Evolutionary conservation across 2,797 vertebrate genomes (phyloP).

Genomic region (Parotocinclus haroldoi): DNA sequence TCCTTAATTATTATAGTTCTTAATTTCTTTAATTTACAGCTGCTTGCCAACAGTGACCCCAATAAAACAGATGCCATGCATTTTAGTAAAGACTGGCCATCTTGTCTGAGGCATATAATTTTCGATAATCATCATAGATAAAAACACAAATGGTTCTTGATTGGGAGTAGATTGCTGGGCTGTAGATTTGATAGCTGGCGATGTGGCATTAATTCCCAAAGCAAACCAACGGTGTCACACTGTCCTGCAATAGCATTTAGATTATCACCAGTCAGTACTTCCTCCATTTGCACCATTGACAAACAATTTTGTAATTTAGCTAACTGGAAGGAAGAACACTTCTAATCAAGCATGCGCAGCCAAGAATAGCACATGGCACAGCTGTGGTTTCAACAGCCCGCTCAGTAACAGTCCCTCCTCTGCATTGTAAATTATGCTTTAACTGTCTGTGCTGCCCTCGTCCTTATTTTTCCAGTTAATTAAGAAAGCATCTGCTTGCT

Average conservation of each 20-base stretch:
- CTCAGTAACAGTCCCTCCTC: constrained; percentile 5
- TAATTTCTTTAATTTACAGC: too few relatives aligned
- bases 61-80: too few relatives aligned
- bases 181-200: neutral
- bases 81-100: too few relatives aligned
- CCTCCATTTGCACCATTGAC: neutral
- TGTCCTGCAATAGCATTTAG: neutral
- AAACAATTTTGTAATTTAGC: neutral
- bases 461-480: constrained; percentile 2
- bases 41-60: too few relatives aligned
- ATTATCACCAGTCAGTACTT: neutral
- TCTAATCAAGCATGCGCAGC: constrained; percentile 6
- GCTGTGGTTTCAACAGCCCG: constrained; percentile 8
- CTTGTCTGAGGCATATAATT: too few relatives aligned
- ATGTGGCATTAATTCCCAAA: neutral
- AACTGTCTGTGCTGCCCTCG: neutral
- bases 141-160: too few relatives aligned
- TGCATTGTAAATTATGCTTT: neutral
- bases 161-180: neutral
- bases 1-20: too few relatives aligned
- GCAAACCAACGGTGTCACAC: neutral
- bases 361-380: constrained; percentile 8
- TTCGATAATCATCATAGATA: too few relatives aligned
- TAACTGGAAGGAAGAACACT: neutral
- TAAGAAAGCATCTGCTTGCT: neutral